Evolutionary conservation across 2,888 invertebrate species (phyloP).

Genomic region (Dyspetes luteomarginatus): DNA sequence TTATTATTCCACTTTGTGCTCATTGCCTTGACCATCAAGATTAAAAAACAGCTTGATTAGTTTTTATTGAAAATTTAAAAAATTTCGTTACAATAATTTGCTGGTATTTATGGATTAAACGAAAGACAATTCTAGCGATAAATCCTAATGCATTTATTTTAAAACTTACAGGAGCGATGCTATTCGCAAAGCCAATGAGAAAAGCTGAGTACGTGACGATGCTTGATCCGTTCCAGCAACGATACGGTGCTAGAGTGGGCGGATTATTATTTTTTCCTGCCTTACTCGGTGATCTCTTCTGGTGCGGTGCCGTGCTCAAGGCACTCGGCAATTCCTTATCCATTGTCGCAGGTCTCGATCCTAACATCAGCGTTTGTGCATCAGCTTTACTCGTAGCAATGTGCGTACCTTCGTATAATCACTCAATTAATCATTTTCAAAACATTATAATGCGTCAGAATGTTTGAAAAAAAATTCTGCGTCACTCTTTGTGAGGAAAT

Average conservation of each 20-base stretch:
- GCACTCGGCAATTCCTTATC: slow-evolving; percentile 85
- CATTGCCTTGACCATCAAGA: too few species aligned
- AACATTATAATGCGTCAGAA: too few species aligned
- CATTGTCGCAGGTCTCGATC: slow-evolving; percentile 79
- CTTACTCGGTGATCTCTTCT: slow-evolving; percentile 89
- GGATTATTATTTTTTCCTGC: slow-evolving; percentile 88
- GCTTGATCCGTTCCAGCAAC: slow-evolving; percentile 89
- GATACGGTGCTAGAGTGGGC: slow-evolving; percentile 88
- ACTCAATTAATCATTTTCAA: not conserved
- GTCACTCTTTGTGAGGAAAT: too few species aligned
- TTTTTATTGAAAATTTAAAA: too few species aligned
- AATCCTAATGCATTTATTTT: not conserved
- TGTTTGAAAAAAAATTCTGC: too few species aligned
- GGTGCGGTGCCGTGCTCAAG: slow-evolving; percentile 88
- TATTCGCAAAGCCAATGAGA: slow-evolving; percentile 89
- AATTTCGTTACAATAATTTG: too few species aligned
- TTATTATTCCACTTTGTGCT: too few species aligned
- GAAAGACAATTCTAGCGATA: too few species aligned
- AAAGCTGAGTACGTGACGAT: slow-evolving; percentile 89
- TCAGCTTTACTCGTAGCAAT: slow-evolving; percentile 78
- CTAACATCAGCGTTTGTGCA: slow-evolving; percentile 78
- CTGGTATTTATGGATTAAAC: too few species aligned
- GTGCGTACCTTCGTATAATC: slow-evolving; percentile 71
- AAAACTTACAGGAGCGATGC: slow-evolving; percentile 85
- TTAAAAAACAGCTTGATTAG: too few species aligned